Evolutionary conservation across 1,140 invertebrate genomes (phyloP).

Genomic region (Cotesia vestalis): DNA sequence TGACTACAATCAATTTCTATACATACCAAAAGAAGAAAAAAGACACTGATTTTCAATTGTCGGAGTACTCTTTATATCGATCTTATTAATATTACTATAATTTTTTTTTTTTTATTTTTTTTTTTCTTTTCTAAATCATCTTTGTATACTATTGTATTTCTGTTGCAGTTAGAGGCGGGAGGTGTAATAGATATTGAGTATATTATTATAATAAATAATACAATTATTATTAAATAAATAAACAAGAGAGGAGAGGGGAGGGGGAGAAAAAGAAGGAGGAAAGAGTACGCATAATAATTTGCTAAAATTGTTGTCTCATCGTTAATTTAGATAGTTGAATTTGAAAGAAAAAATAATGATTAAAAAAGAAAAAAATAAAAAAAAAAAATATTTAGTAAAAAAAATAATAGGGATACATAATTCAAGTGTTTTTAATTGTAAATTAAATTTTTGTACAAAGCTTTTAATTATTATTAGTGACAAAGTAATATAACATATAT

Average conservation of each 20-base stretch:
- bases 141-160: constrained; percentile 12
- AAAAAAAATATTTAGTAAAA: constrained; percentile 48
- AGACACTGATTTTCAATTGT: not conserved
- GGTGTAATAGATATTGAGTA: not conserved
- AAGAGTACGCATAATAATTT: constrained; percentile 12
- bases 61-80: no score
- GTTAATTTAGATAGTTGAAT: constrained; percentile 39
- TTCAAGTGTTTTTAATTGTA: constrained; percentile 65
- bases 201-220: not conserved
- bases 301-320: constrained; percentile 14
- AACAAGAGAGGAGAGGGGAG: constrained; percentile 3
- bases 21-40: constrained; percentile 5
- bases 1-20: not conserved
- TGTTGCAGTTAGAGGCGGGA: not conserved
- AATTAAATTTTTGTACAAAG: constrained; percentile 66
- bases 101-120: not conserved
- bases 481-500: constrained; percentile 63
- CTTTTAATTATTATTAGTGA: constrained; percentile 63
- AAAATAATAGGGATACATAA: constrained; percentile 56
- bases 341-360: constrained; percentile 33
- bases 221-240: not conserved
- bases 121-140: not conserved
- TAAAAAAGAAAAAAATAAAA: constrained; percentile 33
- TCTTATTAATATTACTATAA: not conserved
- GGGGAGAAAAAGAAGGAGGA: constrained; percentile 6